Evolutionary conservation across 2,113 vertebrate genomes (phyloP).

Genomic region (Pangasianodon hypophthalmus): DNA sequence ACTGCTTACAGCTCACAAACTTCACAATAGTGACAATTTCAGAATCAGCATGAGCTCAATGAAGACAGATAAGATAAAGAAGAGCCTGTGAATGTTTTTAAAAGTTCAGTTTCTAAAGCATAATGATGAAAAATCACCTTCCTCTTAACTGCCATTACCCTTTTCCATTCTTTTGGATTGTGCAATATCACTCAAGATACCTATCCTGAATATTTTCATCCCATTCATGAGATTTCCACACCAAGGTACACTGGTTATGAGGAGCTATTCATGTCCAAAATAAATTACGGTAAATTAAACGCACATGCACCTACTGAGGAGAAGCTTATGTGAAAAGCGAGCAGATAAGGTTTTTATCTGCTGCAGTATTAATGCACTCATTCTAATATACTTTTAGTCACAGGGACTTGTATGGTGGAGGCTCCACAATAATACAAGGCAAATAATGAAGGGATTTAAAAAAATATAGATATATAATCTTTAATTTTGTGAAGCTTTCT

Average conservation of each 20-base stretch:
- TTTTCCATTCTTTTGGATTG: not conserved
- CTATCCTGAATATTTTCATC: not conserved
- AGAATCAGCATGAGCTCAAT: conserved; percentile 9
- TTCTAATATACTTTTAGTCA: not conserved
- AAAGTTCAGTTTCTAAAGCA: not conserved
- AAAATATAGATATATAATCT: not conserved
- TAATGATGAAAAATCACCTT: conserved; percentile 6
- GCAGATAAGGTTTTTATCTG: not conserved
- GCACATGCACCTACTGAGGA: not conserved
- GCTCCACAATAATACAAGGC: not conserved
- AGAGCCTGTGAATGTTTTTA: not conserved
- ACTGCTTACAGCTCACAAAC: conserved; percentile 28
- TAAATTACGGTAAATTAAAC: not conserved
- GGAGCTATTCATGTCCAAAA: not conserved
- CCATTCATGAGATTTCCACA: too few relatives aligned
- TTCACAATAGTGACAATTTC: conserved; percentile 9
- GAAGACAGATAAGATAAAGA: conserved; percentile 24
- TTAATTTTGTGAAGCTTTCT: not conserved
- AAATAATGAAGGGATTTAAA: not conserved
- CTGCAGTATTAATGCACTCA: not conserved
- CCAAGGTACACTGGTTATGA: not conserved
- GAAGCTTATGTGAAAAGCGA: not conserved
- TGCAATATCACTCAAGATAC: not conserved
- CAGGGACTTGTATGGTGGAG: not conserved
- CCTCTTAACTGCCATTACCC: not conserved